phyloP scores from a whole-genome alignment of 2,113 vertebrate species.

The Oncorhynchus keta region DNA sequence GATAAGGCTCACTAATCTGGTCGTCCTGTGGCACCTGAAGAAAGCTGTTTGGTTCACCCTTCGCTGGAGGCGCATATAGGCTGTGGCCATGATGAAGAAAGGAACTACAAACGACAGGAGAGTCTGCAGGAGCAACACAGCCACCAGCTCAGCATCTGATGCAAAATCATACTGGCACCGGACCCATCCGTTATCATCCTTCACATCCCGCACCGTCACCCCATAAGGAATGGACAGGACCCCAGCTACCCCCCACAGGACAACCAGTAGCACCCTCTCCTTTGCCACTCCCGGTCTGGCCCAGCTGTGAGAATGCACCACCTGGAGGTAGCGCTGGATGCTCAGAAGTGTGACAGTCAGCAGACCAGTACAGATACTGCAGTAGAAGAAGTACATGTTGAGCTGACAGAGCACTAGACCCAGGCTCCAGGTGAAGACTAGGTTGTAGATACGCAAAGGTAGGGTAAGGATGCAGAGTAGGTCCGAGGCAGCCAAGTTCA shows the following conservation, averaged over 20 bases:
- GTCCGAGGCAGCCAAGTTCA: constrained; percentile 69
- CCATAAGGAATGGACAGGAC: constrained; percentile 49
- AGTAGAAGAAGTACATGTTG: constrained; percentile 58
- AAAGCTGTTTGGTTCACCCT: constrained; percentile 53
- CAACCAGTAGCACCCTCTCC: constrained; percentile 41
- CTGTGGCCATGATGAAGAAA: constrained; percentile 62
- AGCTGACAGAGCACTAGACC: constrained; percentile 54
- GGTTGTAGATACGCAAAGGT: constrained; percentile 67
- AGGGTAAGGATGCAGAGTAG: constrained; percentile 67
- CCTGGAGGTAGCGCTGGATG: constrained; percentile 60
- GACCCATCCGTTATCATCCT: accelerated
- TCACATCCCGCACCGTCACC: constrained; percentile 38
- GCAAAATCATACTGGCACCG: constrained; percentile 41
- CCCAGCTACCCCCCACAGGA: constrained; percentile 35
- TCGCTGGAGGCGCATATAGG: constrained; percentile 57
- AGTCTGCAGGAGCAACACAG: constrained; percentile 56
- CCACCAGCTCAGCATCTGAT: constrained; percentile 30
- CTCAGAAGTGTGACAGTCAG: constrained; percentile 68
- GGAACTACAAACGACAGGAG: constrained; percentile 66
- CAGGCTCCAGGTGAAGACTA: constrained; percentile 14
- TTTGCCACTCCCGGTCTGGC: constrained; percentile 45
- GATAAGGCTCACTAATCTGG: constrained; percentile 61
- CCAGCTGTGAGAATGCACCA: constrained; percentile 58
- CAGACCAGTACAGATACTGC: constrained; percentile 67
- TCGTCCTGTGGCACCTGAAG: constrained; percentile 30